Evolutionary conservation across 2,113 vertebrate genomes (phyloP).

Genomic region (Centropus bengalensis): DNA sequence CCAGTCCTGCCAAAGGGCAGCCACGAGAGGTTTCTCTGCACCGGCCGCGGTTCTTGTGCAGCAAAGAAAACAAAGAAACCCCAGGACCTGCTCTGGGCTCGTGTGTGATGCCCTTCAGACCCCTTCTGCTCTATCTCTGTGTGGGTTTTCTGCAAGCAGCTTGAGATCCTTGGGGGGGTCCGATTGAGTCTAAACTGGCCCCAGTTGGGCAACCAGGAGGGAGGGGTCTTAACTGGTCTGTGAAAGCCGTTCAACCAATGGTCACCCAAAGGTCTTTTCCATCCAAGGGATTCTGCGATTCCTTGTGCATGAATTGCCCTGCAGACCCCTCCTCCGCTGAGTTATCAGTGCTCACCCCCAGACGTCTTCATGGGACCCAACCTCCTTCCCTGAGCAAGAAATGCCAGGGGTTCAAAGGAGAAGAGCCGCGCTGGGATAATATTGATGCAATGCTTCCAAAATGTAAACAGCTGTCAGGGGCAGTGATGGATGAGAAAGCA

Average conservation of each 20-base stretch:
- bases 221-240: neutral
- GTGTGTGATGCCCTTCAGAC: accelerated
- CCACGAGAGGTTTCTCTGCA: neutral
- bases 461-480: neutral
- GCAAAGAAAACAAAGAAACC: neutral
- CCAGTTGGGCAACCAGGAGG: accelerated
- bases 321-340: neutral
- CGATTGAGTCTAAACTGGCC: neutral
- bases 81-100: accelerated
- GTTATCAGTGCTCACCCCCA: neutral
- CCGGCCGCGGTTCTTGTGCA: accelerated
- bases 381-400: neutral
- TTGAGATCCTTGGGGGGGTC: neutral
- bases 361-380: accelerated
- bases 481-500: neutral
- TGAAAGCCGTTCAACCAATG: neutral
- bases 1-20: neutral
- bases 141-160: neutral
- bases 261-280: too few species aligned
- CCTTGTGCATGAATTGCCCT: neutral
- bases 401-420: neutral
- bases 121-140: neutral
- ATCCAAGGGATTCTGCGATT: too few species aligned
- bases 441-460: neutral
- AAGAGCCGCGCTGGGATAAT: neutral